Base-by-base conservation (phyloP, 2,888 invertebrate genomes). In the Sceliomorpha sp. region DNA sequence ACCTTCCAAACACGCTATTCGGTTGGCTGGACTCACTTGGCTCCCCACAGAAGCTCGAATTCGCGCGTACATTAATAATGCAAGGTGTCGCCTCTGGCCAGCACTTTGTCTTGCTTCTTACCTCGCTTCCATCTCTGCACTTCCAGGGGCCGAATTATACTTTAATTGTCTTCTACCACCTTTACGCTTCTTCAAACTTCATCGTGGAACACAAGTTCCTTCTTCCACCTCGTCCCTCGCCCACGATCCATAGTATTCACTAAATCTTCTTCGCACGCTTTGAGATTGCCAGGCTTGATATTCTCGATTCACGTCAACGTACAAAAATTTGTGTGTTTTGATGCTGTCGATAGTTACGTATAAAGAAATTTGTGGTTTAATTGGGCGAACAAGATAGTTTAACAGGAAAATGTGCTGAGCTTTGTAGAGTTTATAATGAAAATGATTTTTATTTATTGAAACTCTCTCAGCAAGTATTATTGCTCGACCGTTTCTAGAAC, bases 11-110 rank as follows among this genome's bases (percentile, higher is more conserved):
- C 26, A 50, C 29, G 42, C 27, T 40, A 26, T 6, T 17, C 6
- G 7, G 32, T 17, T 31, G 47, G 20, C 20, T 20, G 42, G 44
- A 40, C 32, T 44, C n/a, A n/a, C 32, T 47, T 31, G 37, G 27
- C 17, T 40, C 39, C 56, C 37, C 81, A 86, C 86, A 79, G 86
- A 85, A 86, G 88, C 87, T 78, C 75, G 78, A 80, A 81, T 82
- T 78, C 76, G 77, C 84, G 84, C 81, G 81, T 82, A 81, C 85
- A 87, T 88, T 88, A 88, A 88, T 88, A 87, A 87, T 79, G 75
- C 77, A 75, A 78, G 82, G 74, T 87, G 87, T 88, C 87, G 85
- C 87, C 88, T 78, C 84, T 83, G 85, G 88, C 85, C 86, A 87
- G 76, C 84, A 83, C 84, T 88, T 86, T 83, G 85, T 88, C 87